Base-by-base conservation (phyloP, 2,797 vertebrate species). In the Macrochelys suwanniensis region DNA sequence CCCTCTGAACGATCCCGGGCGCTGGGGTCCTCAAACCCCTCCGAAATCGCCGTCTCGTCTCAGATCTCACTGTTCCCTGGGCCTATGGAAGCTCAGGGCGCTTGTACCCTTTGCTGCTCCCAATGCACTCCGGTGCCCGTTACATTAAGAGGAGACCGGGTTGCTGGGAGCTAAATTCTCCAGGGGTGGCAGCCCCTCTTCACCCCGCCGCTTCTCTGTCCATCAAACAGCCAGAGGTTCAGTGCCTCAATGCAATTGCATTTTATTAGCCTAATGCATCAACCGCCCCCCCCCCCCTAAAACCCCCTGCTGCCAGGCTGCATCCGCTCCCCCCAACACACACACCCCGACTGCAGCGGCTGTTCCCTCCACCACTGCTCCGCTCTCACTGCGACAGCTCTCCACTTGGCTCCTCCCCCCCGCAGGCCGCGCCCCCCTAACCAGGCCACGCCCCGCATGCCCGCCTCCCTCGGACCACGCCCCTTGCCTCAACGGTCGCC, bases 341-440 rank as follows among this genome's bases (percentile, higher is more conserved):
- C 77, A n/a, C 87, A 31, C 31, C 53, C 57, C 88, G 56, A 56
- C 57, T 3, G 65, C 84, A 16, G 80, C 84, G 10, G 61, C 91
- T 15, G 57, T 89, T 77, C 61, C 93, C 81, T 13, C 68, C 71
- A 5, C 56, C 45, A 89, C 97, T 87, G 95, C 94, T 61, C 68
- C 31, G 68, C 94, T 87, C 85, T 95, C 93, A 97, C 98, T 94
- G 98, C 96, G 97, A 97, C 97, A 96, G 97, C 95, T 45, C 95
- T 89, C 74, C 10, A 49, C 28, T 50, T 87, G 61, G 61, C 57
- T 84, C 31, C 79, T 78, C 91, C 95, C 92, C 33, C 92, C 12
- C 88, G 87, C 85, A 7, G 25, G 76, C 80, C 92, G 54, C 95
- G 89, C 95, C 95, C 90, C 90, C 15, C 79, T 11, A 7, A 56